Evolutionary conservation across 35 echinoderm and acorn worm genomes (phyloP), one percentile per base, ranked within the genome.

Genomic region (Heliocidaris tuberculata): DNA sequence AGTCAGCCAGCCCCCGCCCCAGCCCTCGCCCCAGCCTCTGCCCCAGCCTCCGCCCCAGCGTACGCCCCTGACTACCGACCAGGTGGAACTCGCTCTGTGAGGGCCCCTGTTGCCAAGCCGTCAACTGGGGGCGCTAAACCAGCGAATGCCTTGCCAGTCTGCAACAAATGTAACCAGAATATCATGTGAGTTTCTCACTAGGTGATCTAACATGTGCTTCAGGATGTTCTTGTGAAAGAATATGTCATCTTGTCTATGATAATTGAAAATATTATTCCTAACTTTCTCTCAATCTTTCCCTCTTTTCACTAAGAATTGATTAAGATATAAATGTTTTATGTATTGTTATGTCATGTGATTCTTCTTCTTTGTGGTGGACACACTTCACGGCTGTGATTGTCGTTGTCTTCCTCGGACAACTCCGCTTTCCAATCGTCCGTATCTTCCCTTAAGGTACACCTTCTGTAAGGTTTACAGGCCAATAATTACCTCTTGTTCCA

Each of bases 21-120:
- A 42, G 35, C 3, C 70, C 4, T 4, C 15, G 70, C 70, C 15
- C 70, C 70, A 42, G n/a, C 4, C 70, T 19, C 70, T 2, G 86
- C 47, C 86, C 87, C 47, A 50, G 35, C 12, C 16, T 13, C 27
- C 11, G 52, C 89, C 47, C 15, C 95, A 52, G 10, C 59, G 93
- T 0, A 86, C 60, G 31, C 49, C 48, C 24, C 48, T 35, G 19
- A 17, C 30, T n/a, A 86, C 21, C 65, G 95, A 32, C 95, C 94
- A 31, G 30, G 54, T 15, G 97, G 97, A 49, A 95, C 94, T 48
- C 95, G 97, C 29, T 96, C 96, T 60, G 97, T 98, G 86, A 98
- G 95, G 88, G 96, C 97, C 31, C 97, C 97, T 7, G 48, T 70
- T 24, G 54, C 97, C 32, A 88, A 61, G 31, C 94, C 95, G 52